Conservation (phyloP, 2,888 invertebrate species). For the Rutpela maculata region DNA sequence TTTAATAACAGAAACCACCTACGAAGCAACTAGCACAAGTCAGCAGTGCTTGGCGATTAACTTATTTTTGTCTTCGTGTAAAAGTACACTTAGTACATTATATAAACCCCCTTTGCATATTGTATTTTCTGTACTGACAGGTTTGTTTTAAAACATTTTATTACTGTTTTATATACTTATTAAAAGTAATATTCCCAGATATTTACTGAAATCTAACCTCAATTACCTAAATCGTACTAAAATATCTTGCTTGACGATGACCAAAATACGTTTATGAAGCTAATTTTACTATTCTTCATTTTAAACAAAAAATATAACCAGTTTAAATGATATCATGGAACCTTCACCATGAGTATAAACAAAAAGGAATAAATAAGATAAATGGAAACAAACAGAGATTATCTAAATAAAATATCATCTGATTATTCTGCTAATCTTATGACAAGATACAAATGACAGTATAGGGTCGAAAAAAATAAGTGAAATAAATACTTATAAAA, state of each 20-base stretch:
- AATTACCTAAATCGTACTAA: neutral
- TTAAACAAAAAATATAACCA: neutral
- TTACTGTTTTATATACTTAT: neutral
- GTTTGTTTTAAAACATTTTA: neutral
- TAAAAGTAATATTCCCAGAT: neutral
- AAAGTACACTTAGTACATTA: neutral
- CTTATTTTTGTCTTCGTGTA: no score
- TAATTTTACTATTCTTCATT: neutral
- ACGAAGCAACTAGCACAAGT: no score
- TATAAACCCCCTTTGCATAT: neutral
- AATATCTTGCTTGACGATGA: neutral
- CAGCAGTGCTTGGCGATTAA: neutral
- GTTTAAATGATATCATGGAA: neutral
- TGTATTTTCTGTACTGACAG: conserved; percentile 3
- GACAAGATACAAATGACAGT: neutral
- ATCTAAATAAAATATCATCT: conserved; percentile 4
- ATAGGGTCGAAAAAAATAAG: neutral
- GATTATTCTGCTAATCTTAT: conserved; percentile 15
- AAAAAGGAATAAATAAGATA: conserved; percentile 14
- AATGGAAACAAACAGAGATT: conserved; percentile 22
- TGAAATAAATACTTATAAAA: conserved; percentile 23
- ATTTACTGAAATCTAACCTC: neutral
- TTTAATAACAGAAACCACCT: no score
- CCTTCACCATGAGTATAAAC: neutral
- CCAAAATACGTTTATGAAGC: neutral